Conservation (phyloP, 2,888 invertebrate genomes). For the Dasysyrphus tricinctus region DNA sequence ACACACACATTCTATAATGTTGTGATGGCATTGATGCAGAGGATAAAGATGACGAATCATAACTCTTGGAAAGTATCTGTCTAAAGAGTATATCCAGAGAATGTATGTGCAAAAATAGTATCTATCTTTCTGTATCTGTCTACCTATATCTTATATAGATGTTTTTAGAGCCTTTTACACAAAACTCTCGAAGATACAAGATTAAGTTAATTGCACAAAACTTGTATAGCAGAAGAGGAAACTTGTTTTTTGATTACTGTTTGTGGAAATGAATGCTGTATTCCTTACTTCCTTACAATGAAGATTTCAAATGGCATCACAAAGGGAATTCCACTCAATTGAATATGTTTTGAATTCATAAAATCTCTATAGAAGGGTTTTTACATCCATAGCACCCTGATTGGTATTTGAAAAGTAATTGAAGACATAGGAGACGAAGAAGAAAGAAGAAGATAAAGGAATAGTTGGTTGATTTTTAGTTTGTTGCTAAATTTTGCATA, state of each 20-base stretch:
- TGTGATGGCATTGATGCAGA: slow-evolving; percentile 67
- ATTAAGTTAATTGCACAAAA: slow-evolving; percentile 72
- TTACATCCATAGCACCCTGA: background rate
- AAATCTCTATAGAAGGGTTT: slow-evolving; percentile 22
- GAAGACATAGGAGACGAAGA: background rate
- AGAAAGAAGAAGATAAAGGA: background rate
- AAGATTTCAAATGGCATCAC: slow-evolving; percentile 24
- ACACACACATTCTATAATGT: slow-evolving; percentile 23
- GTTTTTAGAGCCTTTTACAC: slow-evolving; percentile 62
- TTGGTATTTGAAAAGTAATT: slow-evolving; percentile 24
- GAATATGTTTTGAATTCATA: slow-evolving; percentile 42
- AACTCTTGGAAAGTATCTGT: slow-evolving; percentile 66
- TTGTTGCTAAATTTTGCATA: slow-evolving; percentile 20
- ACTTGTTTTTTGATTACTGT: slow-evolving; percentile 71
- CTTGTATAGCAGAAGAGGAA: slow-evolving; percentile 37
- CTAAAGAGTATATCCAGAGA: background rate
- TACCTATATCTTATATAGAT: background rate
- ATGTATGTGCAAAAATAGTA: slow-evolving; percentile 31
- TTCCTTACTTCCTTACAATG: slow-evolving; percentile 27
- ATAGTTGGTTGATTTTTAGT: slow-evolving; percentile 4
- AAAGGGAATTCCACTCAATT: slow-evolving; percentile 60
- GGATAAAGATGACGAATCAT: slow-evolving; percentile 75
- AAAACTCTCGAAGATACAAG: slow-evolving; percentile 67
- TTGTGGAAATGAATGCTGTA: slow-evolving; percentile 20
- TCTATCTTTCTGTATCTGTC: slow-evolving; percentile 17